Conservation (phyloP, 2,113 vertebrate genomes). For the Silurus meridionalis region DNA sequence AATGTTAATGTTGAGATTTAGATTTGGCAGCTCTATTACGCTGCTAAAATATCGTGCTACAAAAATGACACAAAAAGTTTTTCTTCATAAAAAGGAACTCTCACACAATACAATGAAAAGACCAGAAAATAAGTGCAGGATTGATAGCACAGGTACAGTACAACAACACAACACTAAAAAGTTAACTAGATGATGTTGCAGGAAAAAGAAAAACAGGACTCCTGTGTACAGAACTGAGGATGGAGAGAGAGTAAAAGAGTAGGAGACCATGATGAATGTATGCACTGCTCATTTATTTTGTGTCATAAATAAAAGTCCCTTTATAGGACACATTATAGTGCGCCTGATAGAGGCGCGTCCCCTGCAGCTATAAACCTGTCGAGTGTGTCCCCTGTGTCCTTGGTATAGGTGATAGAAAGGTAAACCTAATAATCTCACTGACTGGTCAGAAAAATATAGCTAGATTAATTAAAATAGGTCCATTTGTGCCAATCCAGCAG, state of each 20-base stretch:
- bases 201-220: not conserved
- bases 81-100: not conserved
- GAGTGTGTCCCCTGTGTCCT: not conserved
- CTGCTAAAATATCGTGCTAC: not conserved
- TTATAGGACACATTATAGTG: conserved; percentile 22
- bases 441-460: not conserved
- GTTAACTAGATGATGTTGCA: not conserved
- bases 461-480: not conserved
- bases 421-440: not conserved
- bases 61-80: not conserved
- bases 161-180: not conserved
- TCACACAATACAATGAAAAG: conserved; percentile 3
- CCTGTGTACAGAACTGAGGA: not conserved
- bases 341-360: not conserved
- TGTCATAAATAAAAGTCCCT: conserved; percentile 23
- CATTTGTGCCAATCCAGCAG: not conserved
- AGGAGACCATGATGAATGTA: conserved; percentile 12
- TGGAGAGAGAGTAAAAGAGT: not conserved
- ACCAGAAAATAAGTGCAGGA: not conserved
- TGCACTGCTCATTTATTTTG: conserved; percentile 12
- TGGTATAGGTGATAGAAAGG: too few species aligned
- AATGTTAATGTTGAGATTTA: too few species aligned
- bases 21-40: not conserved
- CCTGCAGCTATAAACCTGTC: conserved; percentile 20
- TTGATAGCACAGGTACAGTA: conserved; percentile 1